Base-by-base conservation (phyloP, 2,113 vertebrate species). In the Otolemur garnettii region DNA sequence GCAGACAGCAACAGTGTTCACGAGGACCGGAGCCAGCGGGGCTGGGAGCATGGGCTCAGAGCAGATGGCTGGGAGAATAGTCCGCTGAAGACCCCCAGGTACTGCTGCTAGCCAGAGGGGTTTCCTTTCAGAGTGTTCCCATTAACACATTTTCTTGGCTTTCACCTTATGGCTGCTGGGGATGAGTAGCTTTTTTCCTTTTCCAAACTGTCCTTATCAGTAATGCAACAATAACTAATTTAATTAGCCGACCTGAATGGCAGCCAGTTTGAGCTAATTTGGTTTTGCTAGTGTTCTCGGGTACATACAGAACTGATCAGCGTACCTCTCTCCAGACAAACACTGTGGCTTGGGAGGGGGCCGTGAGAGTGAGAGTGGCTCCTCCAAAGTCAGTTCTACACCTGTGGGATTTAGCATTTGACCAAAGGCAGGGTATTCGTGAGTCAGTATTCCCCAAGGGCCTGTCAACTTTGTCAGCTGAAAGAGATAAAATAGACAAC, bases 131-230 rank as follows among this genome's bases (percentile, higher is more conserved):
- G 71, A 92, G 68, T 53, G 87, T 75, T 94, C 93, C 94, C 78
- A 83, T 96, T 87, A 91, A 83, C 87, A 90, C 89, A 77, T 96
- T 96, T 96, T 55, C 89, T 92, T 93, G 97, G 94, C 95, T 91
- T 77, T 55, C 15, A 18, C 64, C 84, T 91, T 74, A 7, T n/a
- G 60, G 91, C 94, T 97, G 89, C 94, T 91, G 91, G 68, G 77
- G 77, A 86, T 74, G 87, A 35, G 81, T 83, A 80, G 75, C 83
- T 68, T 83, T 96, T 93, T 95, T 91, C 95, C 94, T 95, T 94
- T 97, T 97, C 96, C 96, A 97, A 96, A 97, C 94, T 93, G 93
- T 94, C 97, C 97, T 98, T 97, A 98, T 98, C 97, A 93, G 98
- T 94, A 95, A 97, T 87, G 94, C 95, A 98, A 97, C 96, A 96